Evolutionary conservation across 2,888 invertebrate species (phyloP), one percentile per base, ranked within the genome.

Genomic region (Hypomecis atomaria): DNA sequence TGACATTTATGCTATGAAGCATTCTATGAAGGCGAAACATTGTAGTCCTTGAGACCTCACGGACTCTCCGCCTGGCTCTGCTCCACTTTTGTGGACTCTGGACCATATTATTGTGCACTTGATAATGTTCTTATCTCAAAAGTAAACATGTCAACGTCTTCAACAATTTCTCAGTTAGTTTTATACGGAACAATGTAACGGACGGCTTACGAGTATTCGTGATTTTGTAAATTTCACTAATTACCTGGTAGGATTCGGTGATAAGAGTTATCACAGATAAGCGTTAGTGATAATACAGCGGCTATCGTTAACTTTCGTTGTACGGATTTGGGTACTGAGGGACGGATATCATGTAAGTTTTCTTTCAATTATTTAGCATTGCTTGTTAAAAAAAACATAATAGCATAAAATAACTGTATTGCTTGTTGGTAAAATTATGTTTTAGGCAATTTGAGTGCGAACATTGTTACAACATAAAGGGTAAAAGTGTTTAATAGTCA

Each of bases 71-170:
- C 3, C 23, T 23, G 23, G 1, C 23, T 23, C 23, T 3, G 23
- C 23, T 2, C 23, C 23, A 23, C 23, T 23, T 23, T 23, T 1
- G 23, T 23, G 23, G 23, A 23, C 1, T 23, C 23, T 23, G 23
- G 23, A 23, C 23, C 23, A 2, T 23, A 63, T 49, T 62, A 56
- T 56, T 59, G 48, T n/a, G n/a, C n/a, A 58, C 47, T 40, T 6
- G 33, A 60, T 62, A 33, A 23, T 59, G 40, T 38, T 59, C 57
- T 69, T 69, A 69, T 69, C 66, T 53, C 36, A 37, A 63, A 62
- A 60, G 52, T 60, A 55, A 65, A 62, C 65, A 60, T 13, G 45
- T 40, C 48, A 6, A 37, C 23, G 13, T 49, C 58, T 44, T 40
- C n/a, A 11, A 23, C 50, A 61, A 65, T 65, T 23, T 45, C 50